Evolutionary conservation across 2,888 invertebrate genomes (phyloP).

Genomic region (Philopedon plagiatum): DNA sequence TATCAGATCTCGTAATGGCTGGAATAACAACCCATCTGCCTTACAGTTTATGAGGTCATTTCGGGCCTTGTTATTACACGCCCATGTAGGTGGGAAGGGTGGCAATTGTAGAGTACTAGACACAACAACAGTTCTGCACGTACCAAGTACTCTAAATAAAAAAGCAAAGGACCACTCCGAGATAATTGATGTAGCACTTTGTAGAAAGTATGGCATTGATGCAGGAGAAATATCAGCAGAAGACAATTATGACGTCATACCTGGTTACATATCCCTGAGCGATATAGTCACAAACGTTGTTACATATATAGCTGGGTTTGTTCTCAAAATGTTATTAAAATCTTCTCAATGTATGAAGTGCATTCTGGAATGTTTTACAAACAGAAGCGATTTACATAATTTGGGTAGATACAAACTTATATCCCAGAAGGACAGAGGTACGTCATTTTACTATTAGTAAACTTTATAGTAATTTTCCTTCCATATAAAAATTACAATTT

Average conservation of each 20-base stretch:
- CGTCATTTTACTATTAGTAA: too few species aligned
- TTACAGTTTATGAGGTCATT: conserved; percentile 31
- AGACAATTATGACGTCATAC: not conserved
- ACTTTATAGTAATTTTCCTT: too few species aligned
- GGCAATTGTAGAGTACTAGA: conserved; percentile 42
- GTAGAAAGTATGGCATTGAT: conserved; percentile 6
- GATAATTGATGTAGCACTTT: conserved; percentile 10
- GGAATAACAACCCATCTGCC: conserved; percentile 42
- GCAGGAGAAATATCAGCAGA: not conserved
- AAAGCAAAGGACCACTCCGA: not conserved
- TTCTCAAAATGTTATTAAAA: conserved; percentile 31
- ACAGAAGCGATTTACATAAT: not conserved
- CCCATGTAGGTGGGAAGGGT: conserved; percentile 15
- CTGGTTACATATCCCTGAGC: conserved; percentile 14
- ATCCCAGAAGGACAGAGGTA: not conserved
- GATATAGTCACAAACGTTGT: conserved; percentile 37
- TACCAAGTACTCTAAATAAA: conserved; percentile 15
- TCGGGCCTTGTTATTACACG: conserved; percentile 9
- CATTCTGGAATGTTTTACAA: not conserved
- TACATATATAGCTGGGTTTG: conserved; percentile 36
- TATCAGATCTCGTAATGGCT: conserved; percentile 40
- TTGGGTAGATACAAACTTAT: not conserved
- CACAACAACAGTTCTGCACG: conserved; percentile 18
- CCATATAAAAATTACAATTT: too few species aligned
- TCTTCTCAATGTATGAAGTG: not conserved